A percentile compares a stretch with the other conserved stretches of the same genome.
These are phyloP conservation scores for Phthorimaea operculella DNA, from an alignment of 1,140 invertebrate species.

Conservation along the genomic window DNA sequence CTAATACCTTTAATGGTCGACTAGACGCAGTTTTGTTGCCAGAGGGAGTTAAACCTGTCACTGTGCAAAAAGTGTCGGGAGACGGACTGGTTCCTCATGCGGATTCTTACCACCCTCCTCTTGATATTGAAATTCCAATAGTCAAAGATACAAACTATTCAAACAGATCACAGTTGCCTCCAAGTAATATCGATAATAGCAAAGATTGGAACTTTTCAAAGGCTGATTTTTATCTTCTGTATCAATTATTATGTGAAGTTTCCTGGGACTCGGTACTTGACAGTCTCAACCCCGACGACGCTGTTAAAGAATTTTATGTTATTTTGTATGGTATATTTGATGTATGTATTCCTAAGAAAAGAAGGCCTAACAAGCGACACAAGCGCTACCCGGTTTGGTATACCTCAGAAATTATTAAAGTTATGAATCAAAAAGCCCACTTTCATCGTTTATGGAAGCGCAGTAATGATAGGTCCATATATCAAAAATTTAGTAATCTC, in stretches of 20 bases:
- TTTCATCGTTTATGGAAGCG: constrained; percentile 1
- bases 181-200: constrained; percentile 9
- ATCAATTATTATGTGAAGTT: background rate
- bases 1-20: background rate
- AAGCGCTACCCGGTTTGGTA: too few species aligned
- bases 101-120: constrained; percentile 6
- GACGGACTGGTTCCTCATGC: constrained; percentile 2
- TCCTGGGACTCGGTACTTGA: background rate
- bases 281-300: background rate
- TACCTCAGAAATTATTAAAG: constrained; percentile 1
- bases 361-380: background rate
- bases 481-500: too few species aligned
- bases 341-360: constrained; percentile 3
- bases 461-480: background rate
- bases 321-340: constrained; percentile 9
- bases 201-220: too few species aligned
- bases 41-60: background rate
- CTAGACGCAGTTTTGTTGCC: constrained; percentile 7
- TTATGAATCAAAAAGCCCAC: background rate
- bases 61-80: background rate
- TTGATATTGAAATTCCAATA: background rate
- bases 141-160: background rate
- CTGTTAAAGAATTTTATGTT: constrained; percentile 4
- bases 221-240: too few species aligned
- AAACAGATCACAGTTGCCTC: background rate